Base-by-base conservation (phyloP, 2,888 invertebrate genomes). In the Zygaena filipendulae region DNA sequence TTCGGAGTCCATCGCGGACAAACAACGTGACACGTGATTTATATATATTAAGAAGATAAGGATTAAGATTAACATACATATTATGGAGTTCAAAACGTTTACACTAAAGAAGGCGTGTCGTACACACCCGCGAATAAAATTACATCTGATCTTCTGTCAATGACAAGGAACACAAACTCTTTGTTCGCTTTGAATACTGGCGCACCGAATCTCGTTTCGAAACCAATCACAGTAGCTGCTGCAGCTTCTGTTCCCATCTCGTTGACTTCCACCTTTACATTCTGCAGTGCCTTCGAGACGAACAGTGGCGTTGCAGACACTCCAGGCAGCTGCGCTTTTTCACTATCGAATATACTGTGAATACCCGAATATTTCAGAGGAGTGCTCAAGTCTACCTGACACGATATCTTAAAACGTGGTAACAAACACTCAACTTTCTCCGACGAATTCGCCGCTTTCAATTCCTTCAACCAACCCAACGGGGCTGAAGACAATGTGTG, bases 191-290 rank as follows among this genome's bases (percentile, higher is more conserved):
- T 75, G 42, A 88, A 85, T 38, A 82, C 77, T 12, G 84, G 84
- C 1, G 62, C 64, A 12, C 74, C 37, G 19, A 74, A 62, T 14
- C 75, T 66, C 16, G 75, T 71, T 47, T 79, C 74, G 23, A 79
- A 47, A 1, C 72, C 74, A 0, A 75, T 58, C 0, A 77, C 79
- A 3, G 88, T 82, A 1, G 84, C 82, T 0, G 85, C 84, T 1
- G 85, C 81, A 0, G 90, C 89, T 2, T 84, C 83, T 0, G 89
- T 90, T 1, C 91, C 91, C 49, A 87, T 84, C 60, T 91, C 91
- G 28, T 83, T 85, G 0, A 91, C 89, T 45, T 88, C 86, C 30
- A 91, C 82, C 44, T 84, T 83, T 0, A 89, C 87, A 43, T 85
- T 87, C 47, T 91, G 91, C 9, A 88, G 66, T 1, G 87, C 67